Evolutionary conservation across 30 jellyfish, hydroid and myxozoan species (phyloP).

Genomic region (Aurelia sp.): DNA sequence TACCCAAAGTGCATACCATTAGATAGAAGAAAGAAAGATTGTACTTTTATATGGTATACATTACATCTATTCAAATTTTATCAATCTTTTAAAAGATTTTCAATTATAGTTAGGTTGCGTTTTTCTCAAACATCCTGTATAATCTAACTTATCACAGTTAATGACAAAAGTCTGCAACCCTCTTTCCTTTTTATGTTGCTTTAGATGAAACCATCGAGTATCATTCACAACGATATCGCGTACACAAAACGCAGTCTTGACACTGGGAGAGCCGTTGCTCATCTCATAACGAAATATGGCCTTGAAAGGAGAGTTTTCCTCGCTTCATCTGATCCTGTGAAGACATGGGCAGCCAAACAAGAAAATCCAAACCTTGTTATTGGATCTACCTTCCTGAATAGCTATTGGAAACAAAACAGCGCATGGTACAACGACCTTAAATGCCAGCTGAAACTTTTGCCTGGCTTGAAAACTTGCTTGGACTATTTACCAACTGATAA

Average conservation of each 20-base stretch:
- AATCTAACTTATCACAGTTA: too few species aligned
- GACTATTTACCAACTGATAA: constrained; percentile 63
- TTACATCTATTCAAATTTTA: too few species aligned
- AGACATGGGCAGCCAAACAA: constrained; percentile 65
- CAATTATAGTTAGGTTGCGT: too few species aligned
- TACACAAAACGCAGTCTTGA: constrained; percentile 34
- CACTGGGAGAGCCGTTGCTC: constrained; percentile 83
- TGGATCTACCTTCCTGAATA: constrained; percentile 61
- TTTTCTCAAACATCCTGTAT: too few species aligned
- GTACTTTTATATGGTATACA: too few species aligned
- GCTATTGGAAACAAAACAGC: constrained; percentile 40
- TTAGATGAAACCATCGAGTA: constrained; percentile 84
- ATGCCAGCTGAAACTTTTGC: constrained; percentile 38
- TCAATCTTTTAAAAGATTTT: too few species aligned
- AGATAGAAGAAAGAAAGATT: too few species aligned
- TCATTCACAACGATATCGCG: background rate
- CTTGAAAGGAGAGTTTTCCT: constrained; percentile 66
- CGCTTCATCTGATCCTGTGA: constrained; percentile 81
- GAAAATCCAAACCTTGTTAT: constrained; percentile 82
- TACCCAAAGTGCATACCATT: too few species aligned
- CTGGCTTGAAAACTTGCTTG: constrained; percentile 71
- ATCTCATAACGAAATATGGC: constrained; percentile 58
- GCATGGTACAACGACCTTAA: constrained; percentile 9
- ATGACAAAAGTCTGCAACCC: too few species aligned
- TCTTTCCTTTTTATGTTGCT: background rate